Evolutionary conservation across 2,113 vertebrate genomes (phyloP).

Genomic region (Nicator chloris): DNA sequence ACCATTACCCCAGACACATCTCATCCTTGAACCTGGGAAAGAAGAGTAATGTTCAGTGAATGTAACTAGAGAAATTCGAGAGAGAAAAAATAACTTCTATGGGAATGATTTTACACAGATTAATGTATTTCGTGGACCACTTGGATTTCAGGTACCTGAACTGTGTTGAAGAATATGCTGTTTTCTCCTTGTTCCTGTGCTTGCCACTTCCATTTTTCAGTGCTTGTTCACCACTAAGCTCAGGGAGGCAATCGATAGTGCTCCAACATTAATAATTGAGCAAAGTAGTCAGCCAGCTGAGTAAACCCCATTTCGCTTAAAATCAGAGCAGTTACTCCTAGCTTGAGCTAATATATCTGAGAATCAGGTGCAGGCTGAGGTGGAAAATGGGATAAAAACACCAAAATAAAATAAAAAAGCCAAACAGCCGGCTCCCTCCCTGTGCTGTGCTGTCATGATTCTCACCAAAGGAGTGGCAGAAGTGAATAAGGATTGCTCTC

Average conservation of each 20-base stretch:
- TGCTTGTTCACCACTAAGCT: not conserved
- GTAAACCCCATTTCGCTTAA: slow-evolving; percentile 2
- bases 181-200: slow-evolving; percentile 3
- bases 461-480: not conserved
- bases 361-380: not conserved
- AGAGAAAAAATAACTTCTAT: not conserved
- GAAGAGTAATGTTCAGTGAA: not conserved
- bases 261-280: slow-evolving; percentile 33
- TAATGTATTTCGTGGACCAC: not conserved
- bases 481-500: not conserved
- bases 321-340: slow-evolving; percentile 20
- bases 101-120: not conserved
- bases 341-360: not conserved
- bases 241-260: slow-evolving; percentile 7
- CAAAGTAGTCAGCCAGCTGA: slow-evolving; percentile 12
- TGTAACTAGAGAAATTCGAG: not conserved
- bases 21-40: not conserved
- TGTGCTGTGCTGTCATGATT: not conserved
- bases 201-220: slow-evolving; percentile 22
- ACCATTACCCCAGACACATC: not conserved
- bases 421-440: not conserved
- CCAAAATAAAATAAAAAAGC: not conserved
- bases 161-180: not conserved
- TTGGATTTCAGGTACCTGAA: not conserved
- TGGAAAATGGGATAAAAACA: not conserved